These are phyloP conservation scores for Sphaeramia orbicularis DNA, from an alignment of 2,797 vertebrate species.

Conservation along the genomic window DNA sequence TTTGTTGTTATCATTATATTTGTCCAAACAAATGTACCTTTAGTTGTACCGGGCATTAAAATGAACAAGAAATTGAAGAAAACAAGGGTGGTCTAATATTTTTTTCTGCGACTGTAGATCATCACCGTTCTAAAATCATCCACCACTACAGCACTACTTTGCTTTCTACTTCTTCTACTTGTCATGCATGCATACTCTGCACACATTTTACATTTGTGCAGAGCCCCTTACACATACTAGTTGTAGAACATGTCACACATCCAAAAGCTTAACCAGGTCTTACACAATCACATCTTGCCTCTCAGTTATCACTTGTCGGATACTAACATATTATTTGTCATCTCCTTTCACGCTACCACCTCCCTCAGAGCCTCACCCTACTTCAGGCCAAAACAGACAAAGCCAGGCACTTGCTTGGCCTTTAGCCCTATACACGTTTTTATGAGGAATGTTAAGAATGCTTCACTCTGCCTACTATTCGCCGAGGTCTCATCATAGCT, in stretches of 20 bases:
- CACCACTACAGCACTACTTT: too few relatives aligned
- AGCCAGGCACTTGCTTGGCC: slow-evolving; percentile 15
- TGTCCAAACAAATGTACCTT: too few relatives aligned
- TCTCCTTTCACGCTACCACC: not conserved
- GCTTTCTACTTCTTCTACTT: too few relatives aligned
- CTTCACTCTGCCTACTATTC: slow-evolving; percentile 44
- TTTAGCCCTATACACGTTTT: slow-evolving; percentile 38
- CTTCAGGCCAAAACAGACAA: slow-evolving; percentile 25
- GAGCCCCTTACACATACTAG: too few relatives aligned
- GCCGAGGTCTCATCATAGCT: slow-evolving; percentile 47
- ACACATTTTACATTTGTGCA: too few relatives aligned
- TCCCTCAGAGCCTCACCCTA: slow-evolving; percentile 1
- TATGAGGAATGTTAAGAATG: slow-evolving; percentile 74
- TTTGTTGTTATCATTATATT: too few relatives aligned
- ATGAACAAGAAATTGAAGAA: too few relatives aligned
- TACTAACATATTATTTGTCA: not conserved
- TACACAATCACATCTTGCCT: not conserved
- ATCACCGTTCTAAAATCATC: too few relatives aligned
- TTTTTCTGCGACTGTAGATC: too few relatives aligned
- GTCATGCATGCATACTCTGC: too few relatives aligned
- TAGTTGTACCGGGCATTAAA: too few relatives aligned
- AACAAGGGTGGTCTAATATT: too few relatives aligned
- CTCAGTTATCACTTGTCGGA: not conserved
- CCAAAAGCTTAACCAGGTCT: not conserved
- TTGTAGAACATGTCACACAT: not conserved